Percentiles rank a stretch among this genome's conserved stretches.
These are phyloP conservation scores for Pantherophis guttatus DNA, from an alignment of 2,113 vertebrate genomes.

Conservation along the genomic window DNA sequence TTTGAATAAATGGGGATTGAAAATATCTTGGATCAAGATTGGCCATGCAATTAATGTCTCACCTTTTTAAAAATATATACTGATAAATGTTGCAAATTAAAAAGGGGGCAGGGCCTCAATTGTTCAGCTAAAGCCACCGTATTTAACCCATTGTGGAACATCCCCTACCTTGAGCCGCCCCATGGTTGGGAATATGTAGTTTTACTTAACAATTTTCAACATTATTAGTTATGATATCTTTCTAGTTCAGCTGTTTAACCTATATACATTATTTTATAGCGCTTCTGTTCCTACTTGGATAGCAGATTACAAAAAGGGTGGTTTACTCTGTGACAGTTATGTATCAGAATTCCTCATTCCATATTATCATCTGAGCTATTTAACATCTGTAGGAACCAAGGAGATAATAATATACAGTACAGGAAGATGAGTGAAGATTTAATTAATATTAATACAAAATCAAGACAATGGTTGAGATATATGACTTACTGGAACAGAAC, in stretches of 20 bases:
- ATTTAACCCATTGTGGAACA: background rate
- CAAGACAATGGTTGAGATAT: background rate
- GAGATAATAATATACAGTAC: background rate
- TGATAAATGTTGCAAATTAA: background rate
- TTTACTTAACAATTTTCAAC: background rate
- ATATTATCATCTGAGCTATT: background rate
- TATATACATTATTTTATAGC: background rate
- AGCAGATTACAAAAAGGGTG: background rate
- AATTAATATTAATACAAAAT: background rate
- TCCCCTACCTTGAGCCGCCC: background rate
- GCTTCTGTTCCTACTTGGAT: background rate
- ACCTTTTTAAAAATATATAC: background rate
- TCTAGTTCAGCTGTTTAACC: background rate
- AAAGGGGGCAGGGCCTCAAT: background rate
- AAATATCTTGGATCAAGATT: background rate
- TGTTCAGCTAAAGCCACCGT: background rate
- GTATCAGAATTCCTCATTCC: background rate
- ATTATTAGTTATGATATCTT: background rate
- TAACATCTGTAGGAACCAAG: background rate
- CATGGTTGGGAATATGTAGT: background rate
- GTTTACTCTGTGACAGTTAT: background rate
- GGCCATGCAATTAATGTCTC: background rate
- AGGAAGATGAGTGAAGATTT: background rate
- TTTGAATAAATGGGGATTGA: background rate
- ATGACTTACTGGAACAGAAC: background rate